A percentile compares a stretch with the other conserved stretches of the same genome.
phyloP scores from a whole-genome alignment of 2,113 vertebrate genomes.

The Chlamydotis undulata region DNA sequence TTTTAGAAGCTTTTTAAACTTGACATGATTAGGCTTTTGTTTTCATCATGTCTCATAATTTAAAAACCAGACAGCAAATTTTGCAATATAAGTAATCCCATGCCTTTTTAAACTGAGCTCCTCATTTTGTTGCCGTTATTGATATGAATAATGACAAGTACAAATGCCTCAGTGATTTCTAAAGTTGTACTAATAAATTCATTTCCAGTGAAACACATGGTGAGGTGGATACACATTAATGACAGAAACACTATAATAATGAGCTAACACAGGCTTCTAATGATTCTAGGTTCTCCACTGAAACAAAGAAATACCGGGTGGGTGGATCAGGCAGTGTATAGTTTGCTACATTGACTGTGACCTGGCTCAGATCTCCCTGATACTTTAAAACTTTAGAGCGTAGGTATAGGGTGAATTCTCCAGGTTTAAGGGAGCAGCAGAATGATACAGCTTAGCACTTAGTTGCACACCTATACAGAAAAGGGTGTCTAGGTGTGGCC shows the following conservation, averaged over 20 bases:
- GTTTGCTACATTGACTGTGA: neutral
- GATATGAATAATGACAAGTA: neutral
- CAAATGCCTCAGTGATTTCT: neutral
- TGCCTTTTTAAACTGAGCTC: neutral
- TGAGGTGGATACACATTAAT: fast-evolving
- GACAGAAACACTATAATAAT: neutral
- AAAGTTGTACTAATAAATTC: neutral
- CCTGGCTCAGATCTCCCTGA: neutral
- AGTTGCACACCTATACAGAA: neutral
- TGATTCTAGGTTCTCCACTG: neutral
- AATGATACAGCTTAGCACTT: neutral
- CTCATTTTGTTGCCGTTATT: neutral
- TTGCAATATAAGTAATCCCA: neutral
- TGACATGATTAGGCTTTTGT: neutral
- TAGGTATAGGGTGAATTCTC: neutral
- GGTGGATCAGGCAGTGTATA: neutral
- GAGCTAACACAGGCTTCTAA: neutral
- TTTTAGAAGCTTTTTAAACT: neutral
- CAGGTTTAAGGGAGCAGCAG: neutral
- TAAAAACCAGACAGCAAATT: neutral
- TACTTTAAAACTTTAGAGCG: neutral
- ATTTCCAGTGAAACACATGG: fast-evolving
- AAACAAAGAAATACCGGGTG: neutral
- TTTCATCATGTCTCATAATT: neutral
- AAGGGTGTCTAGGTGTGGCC: neutral